Evolutionary conservation across 2,888 invertebrate species (phyloP), one percentile per base, ranked within the genome.

Genomic region (Syritta pipiens): DNA sequence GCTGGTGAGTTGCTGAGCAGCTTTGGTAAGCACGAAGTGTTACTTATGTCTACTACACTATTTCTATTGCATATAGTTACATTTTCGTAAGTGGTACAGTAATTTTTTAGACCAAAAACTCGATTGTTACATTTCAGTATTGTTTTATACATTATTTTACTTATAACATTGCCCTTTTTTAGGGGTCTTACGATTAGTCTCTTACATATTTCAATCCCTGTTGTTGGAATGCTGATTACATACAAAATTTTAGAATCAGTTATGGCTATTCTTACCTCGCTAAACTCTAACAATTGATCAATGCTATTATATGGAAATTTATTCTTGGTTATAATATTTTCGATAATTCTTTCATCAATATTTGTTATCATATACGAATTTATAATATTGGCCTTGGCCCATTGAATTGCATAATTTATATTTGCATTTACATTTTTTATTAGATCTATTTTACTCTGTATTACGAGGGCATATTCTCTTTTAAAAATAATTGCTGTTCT

Each of bases 231-330:
- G 28, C 53, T 49, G n/a, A 81, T 35, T 20, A 81, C 63, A 30
- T 81, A 81, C 10, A 83, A 35, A 4, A 83, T 57, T 28, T 40
- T 53, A 1, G 30, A 55, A 32, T 46, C 44, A 37, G 62, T 82
- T 40, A 57, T 37, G 12, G 42, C 40, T n/a, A 82, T 69, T 60
- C 69, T 71, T 32, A 82, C 72, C 4, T 81, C 49, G n/a, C 53
- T 59, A 42, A 82, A 81, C 40, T 81, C 81, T 32, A 82, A 46
- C 42, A 81, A 76, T 30, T 82, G 79, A 32, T 81, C 65, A 4
- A 81, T 24, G 32, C 77, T 81, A 26, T 72, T 17, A 9, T 76
- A 81, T 3, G 74, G 69, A 20, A 82, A 42, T 40, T 82, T 69
- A 42, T 69, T 40, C 40, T 42, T 68, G 30, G 72, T 46, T n/a